Percentiles rank a stretch among this genome's conserved stretches.
These are phyloP conservation scores for Psilopogon haemacephalus DNA, from an alignment of 2,113 vertebrate genomes.

Conservation along the genomic window DNA sequence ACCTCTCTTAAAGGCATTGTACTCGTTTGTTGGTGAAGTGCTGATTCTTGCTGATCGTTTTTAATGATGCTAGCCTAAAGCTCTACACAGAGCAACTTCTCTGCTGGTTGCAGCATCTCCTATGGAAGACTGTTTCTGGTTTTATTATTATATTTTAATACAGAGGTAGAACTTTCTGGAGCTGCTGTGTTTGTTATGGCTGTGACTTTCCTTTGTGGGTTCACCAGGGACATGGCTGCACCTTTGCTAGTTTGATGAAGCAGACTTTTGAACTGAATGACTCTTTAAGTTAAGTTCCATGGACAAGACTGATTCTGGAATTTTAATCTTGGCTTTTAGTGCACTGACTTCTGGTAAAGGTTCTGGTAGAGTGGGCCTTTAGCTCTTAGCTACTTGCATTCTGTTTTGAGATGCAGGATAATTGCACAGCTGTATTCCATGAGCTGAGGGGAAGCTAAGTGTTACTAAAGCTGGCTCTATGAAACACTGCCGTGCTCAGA, in stretches of 20 bases:
- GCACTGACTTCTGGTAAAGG: not conserved
- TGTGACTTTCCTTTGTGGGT: not conserved
- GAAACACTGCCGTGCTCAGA: not conserved
- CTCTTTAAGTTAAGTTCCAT: not conserved
- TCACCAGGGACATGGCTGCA: fast-evolving
- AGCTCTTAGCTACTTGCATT: not conserved
- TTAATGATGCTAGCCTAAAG: not conserved
- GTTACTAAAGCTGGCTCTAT: not conserved
- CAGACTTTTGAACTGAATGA: not conserved
- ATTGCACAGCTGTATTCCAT: fast-evolving
- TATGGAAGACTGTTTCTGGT: not conserved
- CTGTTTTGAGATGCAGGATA: not conserved
- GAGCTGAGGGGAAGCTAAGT: not conserved
- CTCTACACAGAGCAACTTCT: not conserved
- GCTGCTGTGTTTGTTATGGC: not conserved
- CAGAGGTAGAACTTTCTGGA: not conserved
- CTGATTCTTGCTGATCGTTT: not conserved
- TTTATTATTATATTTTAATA: not conserved
- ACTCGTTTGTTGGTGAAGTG: not conserved
- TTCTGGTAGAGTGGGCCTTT: not conserved
- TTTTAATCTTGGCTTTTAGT: not conserved
- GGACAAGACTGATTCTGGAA: not conserved
- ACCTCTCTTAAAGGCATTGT: not conserved
- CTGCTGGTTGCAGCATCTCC: not conserved
- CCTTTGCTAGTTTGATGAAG: not conserved